These are phyloP conservation scores for Scaptomyza reducta DNA, from an alignment of 2,888 invertebrate species.

Conservation along the genomic window DNA sequence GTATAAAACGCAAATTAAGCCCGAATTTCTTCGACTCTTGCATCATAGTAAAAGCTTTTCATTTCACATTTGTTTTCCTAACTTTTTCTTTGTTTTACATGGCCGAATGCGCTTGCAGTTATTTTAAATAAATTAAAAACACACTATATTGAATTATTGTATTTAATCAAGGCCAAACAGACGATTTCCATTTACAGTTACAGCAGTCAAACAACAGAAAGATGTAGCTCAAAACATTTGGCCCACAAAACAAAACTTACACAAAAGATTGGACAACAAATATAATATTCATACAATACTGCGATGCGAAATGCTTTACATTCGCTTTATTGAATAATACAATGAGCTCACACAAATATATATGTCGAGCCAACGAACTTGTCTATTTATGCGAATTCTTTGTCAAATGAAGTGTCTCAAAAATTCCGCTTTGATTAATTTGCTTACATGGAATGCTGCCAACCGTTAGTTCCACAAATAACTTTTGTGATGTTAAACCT, in stretches of 20 bases:
- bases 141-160: slow-evolving; percentile 22
- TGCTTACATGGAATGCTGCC: slow-evolving; percentile 46
- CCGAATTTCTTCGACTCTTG: slow-evolving; percentile 28
- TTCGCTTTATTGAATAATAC: slow-evolving; percentile 48
- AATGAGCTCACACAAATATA: slow-evolving; percentile 45
- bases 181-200: slow-evolving; percentile 72
- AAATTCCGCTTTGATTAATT: slow-evolving; percentile 44
- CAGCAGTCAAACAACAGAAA: slow-evolving; percentile 34
- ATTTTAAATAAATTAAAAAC: slow-evolving; percentile 1
- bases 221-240: slow-evolving; percentile 29
- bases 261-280: slow-evolving; percentile 37
- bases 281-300: slow-evolving; percentile 18
- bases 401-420: slow-evolving; percentile 51
- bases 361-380: slow-evolving; percentile 46
- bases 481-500: slow-evolving; percentile 26
- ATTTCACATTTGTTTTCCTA: slow-evolving; percentile 16
- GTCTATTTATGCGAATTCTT: slow-evolving; percentile 50
- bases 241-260: slow-evolving; percentile 16
- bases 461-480: slow-evolving; percentile 61
- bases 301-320: slow-evolving; percentile 12
- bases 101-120: slow-evolving; percentile 25
- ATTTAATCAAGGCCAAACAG: slow-evolving; percentile 54
- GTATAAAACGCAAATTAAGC: slow-evolving; percentile 35
- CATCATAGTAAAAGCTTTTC: slow-evolving; percentile 49
- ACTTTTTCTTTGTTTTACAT: slow-evolving; percentile 18